These are phyloP conservation scores for Buphagus erythrorhynchus DNA, from an alignment of 2,797 vertebrate species.

Conservation along the genomic window DNA sequence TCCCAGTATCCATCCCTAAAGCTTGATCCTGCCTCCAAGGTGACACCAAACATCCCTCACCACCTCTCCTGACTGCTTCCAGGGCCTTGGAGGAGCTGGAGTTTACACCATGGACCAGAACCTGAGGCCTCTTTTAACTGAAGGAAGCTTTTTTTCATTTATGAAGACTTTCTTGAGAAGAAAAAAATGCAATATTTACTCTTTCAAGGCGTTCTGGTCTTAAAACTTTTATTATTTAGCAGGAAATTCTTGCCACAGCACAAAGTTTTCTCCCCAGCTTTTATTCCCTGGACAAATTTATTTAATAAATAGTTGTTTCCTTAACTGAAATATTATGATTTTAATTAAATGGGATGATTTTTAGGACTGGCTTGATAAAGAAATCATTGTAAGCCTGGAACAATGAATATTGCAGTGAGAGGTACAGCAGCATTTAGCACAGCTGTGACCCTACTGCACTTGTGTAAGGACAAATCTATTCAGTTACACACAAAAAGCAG, in stretches of 20 bases:
- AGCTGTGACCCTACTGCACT: not conserved
- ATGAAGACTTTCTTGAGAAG: not conserved
- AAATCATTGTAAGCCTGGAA: not conserved
- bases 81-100: not conserved
- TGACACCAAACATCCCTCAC: not conserved
- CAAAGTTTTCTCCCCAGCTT: not conserved
- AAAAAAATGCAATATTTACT: not conserved
- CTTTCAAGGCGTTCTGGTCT: not conserved
- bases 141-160: not conserved
- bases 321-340: not conserved
- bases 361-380: not conserved
- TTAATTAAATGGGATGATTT: not conserved
- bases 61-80: not conserved
- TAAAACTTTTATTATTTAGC: not conserved
- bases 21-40: not conserved
- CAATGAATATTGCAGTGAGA: not conserved
- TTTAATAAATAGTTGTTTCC: not conserved
- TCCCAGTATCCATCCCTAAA: not conserved
- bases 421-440: not conserved
- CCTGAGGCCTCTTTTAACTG: not conserved
- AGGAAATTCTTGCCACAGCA: not conserved
- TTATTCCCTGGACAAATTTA: not conserved
- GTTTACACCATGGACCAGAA: not conserved
- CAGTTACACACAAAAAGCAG: not conserved
- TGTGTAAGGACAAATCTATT: not conserved